Evolutionary conservation across 1,140 invertebrate species (phyloP).

Genomic region (Pollicipes pollicipes): DNA sequence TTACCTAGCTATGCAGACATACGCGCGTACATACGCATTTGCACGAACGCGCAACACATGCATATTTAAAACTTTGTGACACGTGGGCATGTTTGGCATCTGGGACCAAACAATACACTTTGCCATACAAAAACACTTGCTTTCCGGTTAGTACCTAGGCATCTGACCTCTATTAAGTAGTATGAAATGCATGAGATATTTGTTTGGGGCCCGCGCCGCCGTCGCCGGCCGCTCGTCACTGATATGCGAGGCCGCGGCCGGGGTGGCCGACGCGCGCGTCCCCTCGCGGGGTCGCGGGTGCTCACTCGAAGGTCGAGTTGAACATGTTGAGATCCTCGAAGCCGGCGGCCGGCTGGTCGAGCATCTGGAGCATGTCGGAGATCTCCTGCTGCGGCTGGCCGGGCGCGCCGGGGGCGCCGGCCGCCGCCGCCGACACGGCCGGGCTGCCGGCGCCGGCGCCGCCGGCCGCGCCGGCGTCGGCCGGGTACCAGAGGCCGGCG

Average conservation of each 20-base stretch:
- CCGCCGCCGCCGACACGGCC: conserved; percentile 27
- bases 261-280: too few species aligned
- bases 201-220: conserved; percentile 20
- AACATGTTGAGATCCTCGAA: conserved; percentile 91
- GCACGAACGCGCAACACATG: neutral
- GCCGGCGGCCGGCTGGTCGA: conserved; percentile 57
- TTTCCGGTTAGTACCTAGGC: conserved; percentile 35
- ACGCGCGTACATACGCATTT: too few species aligned
- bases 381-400: conserved; percentile 57
- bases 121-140: neutral
- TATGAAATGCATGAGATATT: conserved; percentile 40
- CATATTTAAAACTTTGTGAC: neutral
- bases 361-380: conserved; percentile 86
- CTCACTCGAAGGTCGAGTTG: conserved; percentile 69
- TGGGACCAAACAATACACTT: neutral
- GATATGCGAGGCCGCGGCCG: too few species aligned
- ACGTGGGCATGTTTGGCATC: neutral
- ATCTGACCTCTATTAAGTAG: conserved; percentile 57
- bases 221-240: neutral
- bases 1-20: neutral
- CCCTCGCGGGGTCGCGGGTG: neutral
- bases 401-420: conserved; percentile 17
- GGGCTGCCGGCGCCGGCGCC: conserved; percentile 20
- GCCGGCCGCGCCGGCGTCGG: conserved; percentile 28
- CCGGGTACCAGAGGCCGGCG: conserved; percentile 53